A percentile compares a stretch with the other conserved stretches of the same genome.
These are phyloP conservation scores for Aplodontia rufa DNA, from an alignment of 2,113 vertebrate genomes.

Conservation along the genomic window DNA sequence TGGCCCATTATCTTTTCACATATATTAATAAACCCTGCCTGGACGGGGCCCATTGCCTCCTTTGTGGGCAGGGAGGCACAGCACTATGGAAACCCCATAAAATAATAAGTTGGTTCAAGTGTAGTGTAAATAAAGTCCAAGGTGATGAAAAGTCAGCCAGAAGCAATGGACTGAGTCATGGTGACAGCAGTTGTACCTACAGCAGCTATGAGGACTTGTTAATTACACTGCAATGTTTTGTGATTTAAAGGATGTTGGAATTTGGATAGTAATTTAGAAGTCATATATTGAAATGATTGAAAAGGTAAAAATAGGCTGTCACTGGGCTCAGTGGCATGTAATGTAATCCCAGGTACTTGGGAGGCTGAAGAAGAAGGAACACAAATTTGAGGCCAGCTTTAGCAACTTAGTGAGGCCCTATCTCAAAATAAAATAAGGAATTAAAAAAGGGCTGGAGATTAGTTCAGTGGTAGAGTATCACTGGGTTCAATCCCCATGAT, in stretches of 20 bases:
- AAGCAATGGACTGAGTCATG: neutral
- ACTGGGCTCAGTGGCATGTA: neutral
- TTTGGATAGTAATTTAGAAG: neutral
- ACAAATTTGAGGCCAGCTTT: neutral
- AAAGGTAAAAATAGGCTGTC: neutral
- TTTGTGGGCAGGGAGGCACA: neutral
- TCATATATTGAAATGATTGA: neutral
- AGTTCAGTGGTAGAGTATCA: neutral
- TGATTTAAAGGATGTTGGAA: neutral
- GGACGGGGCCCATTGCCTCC: neutral
- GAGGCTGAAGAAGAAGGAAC: neutral
- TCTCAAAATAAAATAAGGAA: neutral
- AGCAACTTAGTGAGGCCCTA: neutral
- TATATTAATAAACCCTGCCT: too few species aligned
- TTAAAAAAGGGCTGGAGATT: neutral
- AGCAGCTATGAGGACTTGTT: neutral
- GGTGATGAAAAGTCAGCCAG: neutral
- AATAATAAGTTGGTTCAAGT: neutral
- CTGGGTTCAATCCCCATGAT: neutral
- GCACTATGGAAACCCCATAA: neutral
- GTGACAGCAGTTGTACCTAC: neutral
- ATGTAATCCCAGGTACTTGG: neutral
- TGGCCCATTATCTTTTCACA: neutral
- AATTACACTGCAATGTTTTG: neutral
- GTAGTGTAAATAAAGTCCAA: neutral